Conservation (phyloP, 2,113 vertebrate species). For the Dipodomys spectabilis region DNA sequence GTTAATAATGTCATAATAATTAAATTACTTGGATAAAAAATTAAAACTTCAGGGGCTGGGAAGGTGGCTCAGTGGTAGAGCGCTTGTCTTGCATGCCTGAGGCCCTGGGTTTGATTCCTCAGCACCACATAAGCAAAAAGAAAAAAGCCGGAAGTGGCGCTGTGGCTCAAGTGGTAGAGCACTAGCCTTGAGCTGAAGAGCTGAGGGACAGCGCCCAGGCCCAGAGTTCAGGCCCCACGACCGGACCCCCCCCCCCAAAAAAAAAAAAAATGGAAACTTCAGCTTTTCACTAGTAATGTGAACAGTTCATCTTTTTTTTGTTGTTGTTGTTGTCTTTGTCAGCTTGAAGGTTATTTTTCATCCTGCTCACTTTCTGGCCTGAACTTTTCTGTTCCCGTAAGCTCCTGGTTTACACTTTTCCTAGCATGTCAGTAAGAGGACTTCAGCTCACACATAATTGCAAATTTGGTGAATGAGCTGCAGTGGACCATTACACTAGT, state of each 20-base stretch:
- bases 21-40: not conserved
- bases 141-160: no score
- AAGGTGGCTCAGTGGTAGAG: no score
- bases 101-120: no score
- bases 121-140: no score
- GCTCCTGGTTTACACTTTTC: not conserved
- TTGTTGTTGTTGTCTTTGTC: not conserved
- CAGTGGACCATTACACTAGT: not conserved
- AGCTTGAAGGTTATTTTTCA: constrained; percentile 31
- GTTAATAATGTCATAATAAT: not conserved
- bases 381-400: not conserved
- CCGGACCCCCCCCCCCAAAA: no score
- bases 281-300: not conserved
- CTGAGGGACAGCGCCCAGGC: no score
- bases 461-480: constrained; percentile 29
- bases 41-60: no score
- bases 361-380: constrained; percentile 15
- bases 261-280: not conserved
- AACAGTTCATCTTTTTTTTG: not conserved
- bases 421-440: not conserved
- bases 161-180: no score
- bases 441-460: not conserved
- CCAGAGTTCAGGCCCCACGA: no score
- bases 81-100: no score
- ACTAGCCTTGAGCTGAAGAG: no score